Percentiles rank a stretch among this genome's conserved stretches.
Conservation (phyloP, 2,113 vertebrate species). For the Otus sunia region DNA sequence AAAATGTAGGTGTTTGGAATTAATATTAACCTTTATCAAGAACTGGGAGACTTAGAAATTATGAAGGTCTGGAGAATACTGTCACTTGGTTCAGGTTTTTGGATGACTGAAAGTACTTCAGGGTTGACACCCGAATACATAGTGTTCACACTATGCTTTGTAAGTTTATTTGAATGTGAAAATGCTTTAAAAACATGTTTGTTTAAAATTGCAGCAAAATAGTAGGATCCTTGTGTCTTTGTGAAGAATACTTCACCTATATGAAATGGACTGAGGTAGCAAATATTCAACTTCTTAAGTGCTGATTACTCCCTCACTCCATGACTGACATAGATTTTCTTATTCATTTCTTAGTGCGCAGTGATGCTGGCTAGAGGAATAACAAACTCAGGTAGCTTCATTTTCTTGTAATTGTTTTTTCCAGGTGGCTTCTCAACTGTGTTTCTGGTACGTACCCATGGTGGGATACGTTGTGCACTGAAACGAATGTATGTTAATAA, state of each 20-base stretch:
- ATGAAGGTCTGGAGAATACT: too few relatives aligned
- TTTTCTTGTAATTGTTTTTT: not conserved
- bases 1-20: not conserved
- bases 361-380: not conserved
- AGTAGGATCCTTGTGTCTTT: not conserved
- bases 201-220: not conserved
- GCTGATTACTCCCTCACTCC: not conserved
- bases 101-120: not conserved
- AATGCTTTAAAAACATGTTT: not conserved
- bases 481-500: constrained; percentile 98
- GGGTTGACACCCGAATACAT: rapidly evolving
- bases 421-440: constrained; percentile 96
- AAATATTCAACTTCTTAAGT: rapidly evolving
- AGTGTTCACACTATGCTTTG: not conserved
- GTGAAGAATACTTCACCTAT: not conserved
- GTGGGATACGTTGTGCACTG: constrained; percentile 88
- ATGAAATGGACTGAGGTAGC: not conserved
- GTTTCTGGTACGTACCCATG: constrained; percentile 89
- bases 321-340: rapidly evolving
- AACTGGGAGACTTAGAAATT: not conserved
- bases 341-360: rapidly evolving
- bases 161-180: not conserved
- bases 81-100: not conserved
- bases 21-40: not conserved
- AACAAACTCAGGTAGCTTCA: not conserved